Evolutionary conservation across 2,797 vertebrate genomes (phyloP), one percentile per base, ranked within the genome.

Genomic region (Oreochromis grahami): DNA sequence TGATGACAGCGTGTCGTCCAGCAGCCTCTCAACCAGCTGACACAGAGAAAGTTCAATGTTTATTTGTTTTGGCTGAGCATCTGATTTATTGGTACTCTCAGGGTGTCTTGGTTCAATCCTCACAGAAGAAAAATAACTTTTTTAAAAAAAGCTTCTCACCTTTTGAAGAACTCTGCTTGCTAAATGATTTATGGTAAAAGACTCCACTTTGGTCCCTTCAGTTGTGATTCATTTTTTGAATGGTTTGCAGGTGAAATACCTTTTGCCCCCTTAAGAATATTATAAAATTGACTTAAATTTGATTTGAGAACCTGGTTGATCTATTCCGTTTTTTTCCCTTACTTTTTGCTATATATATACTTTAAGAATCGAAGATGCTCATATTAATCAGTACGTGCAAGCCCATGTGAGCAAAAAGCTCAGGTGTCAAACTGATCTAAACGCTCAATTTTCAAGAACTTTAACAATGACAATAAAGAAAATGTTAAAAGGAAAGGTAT

Each of bases 51-150:
- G 26, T 36, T 72, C 4, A 51, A 63, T 76, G 53, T 81, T 83
- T 86, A 85, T 87, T 83, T 83, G 68, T 76, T 80, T 74, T 81
- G 83, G 84, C 85, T 80, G 82, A 58, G 38, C 41, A 24, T 4
- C 48, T 65, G 79, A 76, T 89, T 86, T 88, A 76, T 89, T 85
- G 81, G n/a, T 12, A 38, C 12, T 81, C 34, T 68, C 17, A 12
- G 34, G 58, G 21, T 53, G 36, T 52, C 88, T 72, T 32, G 43
- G 43, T 74, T 80, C 10, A 24, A 77, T 81, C 13, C 24, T 89
- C 79, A 72, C 36, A 77, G 43, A 41, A 17, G 26, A 78, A 10
- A 4, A 48, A 48, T 17, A 9, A 12, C 0, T 12, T 2, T 5
- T 29, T 14, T 8, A 32, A 34, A 58, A 50, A 82, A 63, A 45